Conservation (phyloP, 1,140 invertebrate species). For the Lucilia cuprina region DNA sequence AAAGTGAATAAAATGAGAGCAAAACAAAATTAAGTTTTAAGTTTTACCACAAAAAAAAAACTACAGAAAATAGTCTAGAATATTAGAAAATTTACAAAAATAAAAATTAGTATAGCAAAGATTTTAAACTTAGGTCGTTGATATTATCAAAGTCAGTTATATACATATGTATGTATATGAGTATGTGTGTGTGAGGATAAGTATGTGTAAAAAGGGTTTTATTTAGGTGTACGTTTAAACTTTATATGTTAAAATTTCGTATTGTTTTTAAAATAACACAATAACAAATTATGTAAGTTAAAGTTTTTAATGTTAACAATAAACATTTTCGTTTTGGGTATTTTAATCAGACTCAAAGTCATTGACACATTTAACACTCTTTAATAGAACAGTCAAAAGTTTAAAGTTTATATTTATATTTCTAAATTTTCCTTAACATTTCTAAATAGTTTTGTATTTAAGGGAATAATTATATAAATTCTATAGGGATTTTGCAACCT, state of each 20-base stretch:
- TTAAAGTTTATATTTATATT: neutral
- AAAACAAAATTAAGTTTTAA: slow-evolving; percentile 11
- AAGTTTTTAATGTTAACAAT: slow-evolving; percentile 21
- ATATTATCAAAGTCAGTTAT: slow-evolving; percentile 37
- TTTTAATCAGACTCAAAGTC: slow-evolving; percentile 20
- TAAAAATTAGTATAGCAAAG: neutral
- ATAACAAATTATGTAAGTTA: neutral
- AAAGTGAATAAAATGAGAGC: slow-evolving; percentile 36
- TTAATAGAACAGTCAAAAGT: neutral
- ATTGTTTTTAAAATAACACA: too few relatives aligned
- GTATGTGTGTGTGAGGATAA: neutral
- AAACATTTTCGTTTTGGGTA: neutral
- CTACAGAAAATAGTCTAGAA: slow-evolving; percentile 31
- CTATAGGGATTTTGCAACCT: too few relatives aligned
- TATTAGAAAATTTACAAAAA: slow-evolving; percentile 5
- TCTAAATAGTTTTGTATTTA: neutral
- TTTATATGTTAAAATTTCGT: too few relatives aligned
- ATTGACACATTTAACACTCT: slow-evolving; percentile 24
- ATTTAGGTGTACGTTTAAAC: too few relatives aligned
- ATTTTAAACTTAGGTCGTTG: slow-evolving; percentile 22
- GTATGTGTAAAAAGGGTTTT: too few relatives aligned
- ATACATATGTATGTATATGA: neutral
- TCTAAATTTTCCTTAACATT: neutral
- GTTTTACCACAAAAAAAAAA: slow-evolving; percentile 32
- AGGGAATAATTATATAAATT: neutral